A percentile compares a stretch with the other conserved stretches of the same genome.
phyloP scores from a whole-genome alignment of 1,140 invertebrate genomes.

The Zaprionus inermis region DNA sequence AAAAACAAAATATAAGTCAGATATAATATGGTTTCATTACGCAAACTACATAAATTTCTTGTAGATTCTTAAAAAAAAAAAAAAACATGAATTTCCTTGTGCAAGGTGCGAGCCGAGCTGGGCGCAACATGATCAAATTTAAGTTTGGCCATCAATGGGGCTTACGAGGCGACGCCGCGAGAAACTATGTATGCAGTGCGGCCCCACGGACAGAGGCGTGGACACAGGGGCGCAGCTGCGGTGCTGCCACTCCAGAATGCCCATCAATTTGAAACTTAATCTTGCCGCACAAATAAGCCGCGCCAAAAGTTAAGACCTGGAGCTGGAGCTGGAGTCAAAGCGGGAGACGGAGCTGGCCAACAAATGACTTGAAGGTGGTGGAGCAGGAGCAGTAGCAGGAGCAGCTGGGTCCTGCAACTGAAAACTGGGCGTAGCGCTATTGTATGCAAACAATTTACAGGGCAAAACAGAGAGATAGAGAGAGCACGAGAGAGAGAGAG shows the following conservation, averaged over 20 bases:
- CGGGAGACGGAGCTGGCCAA: neutral
- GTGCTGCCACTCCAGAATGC: constrained; percentile 56
- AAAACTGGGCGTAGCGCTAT: constrained; percentile 42
- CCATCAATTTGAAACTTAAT: constrained; percentile 81
- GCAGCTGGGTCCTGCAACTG: constrained; percentile 14
- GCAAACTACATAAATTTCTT: neutral
- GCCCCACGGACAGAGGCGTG: neutral
- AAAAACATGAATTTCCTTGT: neutral
- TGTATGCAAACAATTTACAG: constrained; percentile 80
- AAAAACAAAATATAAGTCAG: neutral
- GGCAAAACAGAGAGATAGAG: constrained; percentile 45
- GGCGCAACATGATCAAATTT: constrained; percentile 62
- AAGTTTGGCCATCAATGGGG: constrained; percentile 73
- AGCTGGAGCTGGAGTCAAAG: neutral
- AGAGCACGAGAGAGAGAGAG: constrained; percentile 12
- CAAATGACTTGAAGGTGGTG: neutral
- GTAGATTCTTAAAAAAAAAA: neutral
- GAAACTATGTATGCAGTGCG: constrained; percentile 32
- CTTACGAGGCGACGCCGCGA: constrained; percentile 27
- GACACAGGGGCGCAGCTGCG: neutral
- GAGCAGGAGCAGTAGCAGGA: neutral
- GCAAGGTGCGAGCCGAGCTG: constrained; percentile 10
- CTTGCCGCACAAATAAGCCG: constrained; percentile 79
- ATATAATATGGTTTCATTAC: neutral
- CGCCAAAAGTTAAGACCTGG: constrained; percentile 76